A percentile compares a stretch with the other conserved stretches of the same genome.
Evolutionary conservation across 2,113 vertebrate species (phyloP).

Genomic region (Hippoglossus stenolepis): DNA sequence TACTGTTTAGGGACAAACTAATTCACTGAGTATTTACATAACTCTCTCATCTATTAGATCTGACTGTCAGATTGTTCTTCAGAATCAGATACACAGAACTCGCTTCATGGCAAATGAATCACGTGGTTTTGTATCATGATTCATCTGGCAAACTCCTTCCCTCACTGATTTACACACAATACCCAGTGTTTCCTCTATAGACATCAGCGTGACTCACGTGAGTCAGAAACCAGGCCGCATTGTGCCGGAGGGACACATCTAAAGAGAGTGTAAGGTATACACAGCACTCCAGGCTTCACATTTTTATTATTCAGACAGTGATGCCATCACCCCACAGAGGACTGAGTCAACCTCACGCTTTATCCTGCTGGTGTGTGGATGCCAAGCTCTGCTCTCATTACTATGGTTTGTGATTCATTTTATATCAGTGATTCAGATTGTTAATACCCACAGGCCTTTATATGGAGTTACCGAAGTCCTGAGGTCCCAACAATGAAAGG

Average conservation of each 20-base stretch:
- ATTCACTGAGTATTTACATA: background rate
- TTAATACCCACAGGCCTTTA: slow-evolving; percentile 40
- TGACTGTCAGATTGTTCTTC: slow-evolving; percentile 6
- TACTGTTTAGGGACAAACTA: background rate
- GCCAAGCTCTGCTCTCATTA: slow-evolving; percentile 29
- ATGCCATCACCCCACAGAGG: slow-evolving; percentile 46
- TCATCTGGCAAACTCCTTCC: slow-evolving; percentile 34
- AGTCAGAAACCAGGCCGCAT: slow-evolving; percentile 39
- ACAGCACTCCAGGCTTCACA: slow-evolving; percentile 13
- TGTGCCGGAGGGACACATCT: slow-evolving; percentile 30
- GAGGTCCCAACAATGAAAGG: slow-evolving; percentile 35
- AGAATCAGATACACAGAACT: slow-evolving; percentile 9
- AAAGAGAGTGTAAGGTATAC: slow-evolving; percentile 39
- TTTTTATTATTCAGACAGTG: slow-evolving; percentile 60
- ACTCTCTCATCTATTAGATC: background rate
- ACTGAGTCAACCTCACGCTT: slow-evolving; percentile 50
- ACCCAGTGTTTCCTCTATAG: slow-evolving; percentile 30
- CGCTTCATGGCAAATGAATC: slow-evolving; percentile 33
- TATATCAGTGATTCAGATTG: slow-evolving; percentile 51
- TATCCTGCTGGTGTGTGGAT: slow-evolving; percentile 35
- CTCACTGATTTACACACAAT: slow-evolving; percentile 35
- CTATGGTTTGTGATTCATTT: slow-evolving; percentile 48
- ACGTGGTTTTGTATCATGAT: slow-evolving; percentile 36
- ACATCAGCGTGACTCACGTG: slow-evolving; percentile 45
- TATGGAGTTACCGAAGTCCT: slow-evolving; percentile 33